phyloP scores from a whole-genome alignment of 2,888 invertebrate species.

The Bombyx huttoni region DNA sequence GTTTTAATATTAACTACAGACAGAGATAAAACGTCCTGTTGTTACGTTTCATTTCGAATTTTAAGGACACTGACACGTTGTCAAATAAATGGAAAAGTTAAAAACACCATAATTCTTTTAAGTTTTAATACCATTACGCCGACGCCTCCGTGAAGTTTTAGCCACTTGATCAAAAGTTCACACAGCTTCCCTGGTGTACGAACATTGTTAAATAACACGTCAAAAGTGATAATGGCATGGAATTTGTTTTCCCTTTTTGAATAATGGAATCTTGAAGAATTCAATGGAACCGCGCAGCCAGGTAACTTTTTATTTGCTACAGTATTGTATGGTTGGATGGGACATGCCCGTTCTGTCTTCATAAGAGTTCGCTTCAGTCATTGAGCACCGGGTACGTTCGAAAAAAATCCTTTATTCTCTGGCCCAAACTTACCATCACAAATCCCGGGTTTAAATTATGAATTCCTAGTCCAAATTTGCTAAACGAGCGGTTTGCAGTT shows the following conservation, averaged over 20 bases:
- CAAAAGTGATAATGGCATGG: neutral
- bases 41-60: no score
- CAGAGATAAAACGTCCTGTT: no score
- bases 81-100: neutral
- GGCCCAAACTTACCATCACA: neutral
- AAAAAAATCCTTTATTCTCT: neutral
- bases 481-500: neutral
- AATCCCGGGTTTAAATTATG: neutral
- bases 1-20: no score
- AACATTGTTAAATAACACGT: neutral
- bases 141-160: neutral
- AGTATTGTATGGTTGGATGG: neutral
- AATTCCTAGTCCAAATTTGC: neutral
- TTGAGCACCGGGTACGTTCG: neutral
- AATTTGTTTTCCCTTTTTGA: neutral
- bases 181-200: neutral
- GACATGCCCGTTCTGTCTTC: neutral
- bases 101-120: neutral
- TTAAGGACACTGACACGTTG: neutral
- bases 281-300: neutral
- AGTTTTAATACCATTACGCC: neutral
- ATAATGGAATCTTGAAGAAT: neutral
- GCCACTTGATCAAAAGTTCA: neutral
- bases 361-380: neutral
- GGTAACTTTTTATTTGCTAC: neutral